Conservation (phyloP, 2,113 vertebrate genomes). For the Ctenomys sociabilis region DNA sequence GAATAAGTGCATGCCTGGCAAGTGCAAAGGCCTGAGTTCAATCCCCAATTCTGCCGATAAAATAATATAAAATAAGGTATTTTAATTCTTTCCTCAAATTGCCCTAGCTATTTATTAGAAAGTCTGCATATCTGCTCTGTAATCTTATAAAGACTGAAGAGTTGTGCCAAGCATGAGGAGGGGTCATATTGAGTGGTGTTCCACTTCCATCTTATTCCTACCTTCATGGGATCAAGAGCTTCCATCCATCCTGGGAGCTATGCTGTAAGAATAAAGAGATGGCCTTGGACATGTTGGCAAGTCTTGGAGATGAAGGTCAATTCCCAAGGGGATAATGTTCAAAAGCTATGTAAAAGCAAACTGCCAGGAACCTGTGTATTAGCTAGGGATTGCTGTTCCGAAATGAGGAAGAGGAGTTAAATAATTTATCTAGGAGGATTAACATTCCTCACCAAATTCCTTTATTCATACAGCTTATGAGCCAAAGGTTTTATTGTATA, state of each 20-base stretch:
- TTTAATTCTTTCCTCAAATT: not conserved
- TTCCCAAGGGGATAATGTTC: not conserved
- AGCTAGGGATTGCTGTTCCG: not conserved
- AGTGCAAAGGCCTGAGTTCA: too few relatives aligned
- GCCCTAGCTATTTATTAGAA: not conserved
- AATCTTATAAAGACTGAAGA: not conserved
- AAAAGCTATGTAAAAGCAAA: not conserved
- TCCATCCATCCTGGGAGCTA: not conserved
- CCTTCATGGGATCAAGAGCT: too few relatives aligned
- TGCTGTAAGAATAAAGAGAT: not conserved
- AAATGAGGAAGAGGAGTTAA: not conserved
- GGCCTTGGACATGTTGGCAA: not conserved
- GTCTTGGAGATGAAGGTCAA: not conserved
- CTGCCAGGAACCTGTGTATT: not conserved
- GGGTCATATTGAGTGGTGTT: not conserved
- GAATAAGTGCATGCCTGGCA: too few relatives aligned
- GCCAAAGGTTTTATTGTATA: not conserved
- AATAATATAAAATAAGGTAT: too few relatives aligned
- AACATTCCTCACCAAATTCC: not conserved
- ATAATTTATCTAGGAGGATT: not conserved
- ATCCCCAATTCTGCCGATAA: too few relatives aligned
- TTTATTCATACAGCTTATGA: not conserved
- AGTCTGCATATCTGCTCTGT: not conserved
- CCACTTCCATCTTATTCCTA: not conserved
- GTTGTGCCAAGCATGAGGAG: not conserved